A percentile compares a stretch with the other conserved stretches of the same genome.
Conservation (phyloP, 2,888 invertebrate genomes). For the Drosophila paramelanica region DNA sequence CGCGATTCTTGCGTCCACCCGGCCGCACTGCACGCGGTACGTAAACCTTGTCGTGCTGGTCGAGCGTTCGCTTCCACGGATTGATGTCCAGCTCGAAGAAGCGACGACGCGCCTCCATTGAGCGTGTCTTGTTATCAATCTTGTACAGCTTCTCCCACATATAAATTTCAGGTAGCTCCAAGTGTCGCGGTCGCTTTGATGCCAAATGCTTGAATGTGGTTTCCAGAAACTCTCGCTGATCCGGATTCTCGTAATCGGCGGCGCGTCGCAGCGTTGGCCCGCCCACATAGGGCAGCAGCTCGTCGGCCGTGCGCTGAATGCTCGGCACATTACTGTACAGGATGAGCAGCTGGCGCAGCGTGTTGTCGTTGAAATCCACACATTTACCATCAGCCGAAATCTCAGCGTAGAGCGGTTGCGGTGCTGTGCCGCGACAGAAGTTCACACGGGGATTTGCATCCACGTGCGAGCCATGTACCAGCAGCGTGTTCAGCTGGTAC, state of each 20-base stretch:
- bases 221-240: conserved; percentile 90
- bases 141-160: conserved; percentile 94
- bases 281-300: conserved; percentile 91
- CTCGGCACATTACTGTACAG: conserved; percentile 90
- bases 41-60: conserved; percentile 89
- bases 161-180: conserved; percentile 89
- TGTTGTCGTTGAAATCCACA: conserved; percentile 92
- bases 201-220: conserved; percentile 88
- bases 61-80: conserved; percentile 88
- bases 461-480: conserved; percentile 88
- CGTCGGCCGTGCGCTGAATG: conserved; percentile 86
- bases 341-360: conserved; percentile 90
- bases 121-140: conserved; percentile 89
- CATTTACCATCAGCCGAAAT: conserved; percentile 88
- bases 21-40: conserved; percentile 89
- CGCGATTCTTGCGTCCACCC: conserved; percentile 87
- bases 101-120: conserved; percentile 88
- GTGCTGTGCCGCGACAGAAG: conserved; percentile 91
- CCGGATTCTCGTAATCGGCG: conserved; percentile 89
- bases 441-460: conserved; percentile 90
- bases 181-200: conserved; percentile 88
- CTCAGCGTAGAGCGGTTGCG: conserved; percentile 90
- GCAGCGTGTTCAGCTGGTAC: conserved; percentile 96
- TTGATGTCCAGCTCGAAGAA: conserved; percentile 89
- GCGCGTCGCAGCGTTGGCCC: conserved; percentile 85